phyloP scores from a whole-genome alignment of 2,797 vertebrate species.

The Scarus forsteni region DNA sequence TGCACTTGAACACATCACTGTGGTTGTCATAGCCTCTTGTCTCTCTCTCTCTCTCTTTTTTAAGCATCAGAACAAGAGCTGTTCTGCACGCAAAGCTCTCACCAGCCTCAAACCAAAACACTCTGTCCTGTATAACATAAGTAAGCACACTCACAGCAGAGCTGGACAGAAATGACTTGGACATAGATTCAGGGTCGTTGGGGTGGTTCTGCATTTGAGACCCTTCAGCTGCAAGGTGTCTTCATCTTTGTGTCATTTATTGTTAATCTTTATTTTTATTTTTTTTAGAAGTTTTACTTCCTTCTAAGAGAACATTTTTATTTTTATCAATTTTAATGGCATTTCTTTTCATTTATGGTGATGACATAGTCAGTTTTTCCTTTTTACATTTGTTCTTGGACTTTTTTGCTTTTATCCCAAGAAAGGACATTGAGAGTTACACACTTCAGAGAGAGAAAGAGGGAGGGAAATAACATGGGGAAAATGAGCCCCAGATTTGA shows the following conservation, averaged over 20 bases:
- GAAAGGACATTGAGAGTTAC: too few species aligned
- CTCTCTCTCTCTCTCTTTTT: constrained; percentile 18
- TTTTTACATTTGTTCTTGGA: too few species aligned
- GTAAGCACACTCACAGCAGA: background rate
- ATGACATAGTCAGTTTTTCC: too few species aligned
- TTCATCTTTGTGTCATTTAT: constrained; percentile 33
- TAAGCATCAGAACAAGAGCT: constrained; percentile 25
- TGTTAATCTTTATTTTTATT: background rate
- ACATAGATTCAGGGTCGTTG: constrained; percentile 15
- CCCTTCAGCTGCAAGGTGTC: constrained; percentile 12
- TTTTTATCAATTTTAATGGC: too few species aligned
- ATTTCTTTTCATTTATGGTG: too few species aligned
- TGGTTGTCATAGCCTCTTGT: constrained; percentile 65
- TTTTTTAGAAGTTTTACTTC: too few species aligned
- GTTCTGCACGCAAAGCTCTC: constrained; percentile 47
- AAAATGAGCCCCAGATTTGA: too few species aligned
- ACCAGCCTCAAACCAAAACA: constrained; percentile 29
- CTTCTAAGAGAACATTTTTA: too few species aligned
- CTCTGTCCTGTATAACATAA: constrained; percentile 12
- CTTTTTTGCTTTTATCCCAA: too few species aligned
- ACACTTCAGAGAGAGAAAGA: too few species aligned
- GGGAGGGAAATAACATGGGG: too few species aligned
- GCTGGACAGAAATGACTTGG: constrained; percentile 10
- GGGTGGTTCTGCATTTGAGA: constrained; percentile 19
- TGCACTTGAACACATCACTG: constrained; percentile 77